Percentiles rank a stretch among this genome's conserved stretches.
Conservation (phyloP, 2,113 vertebrate genomes). For the Colius striatus region DNA sequence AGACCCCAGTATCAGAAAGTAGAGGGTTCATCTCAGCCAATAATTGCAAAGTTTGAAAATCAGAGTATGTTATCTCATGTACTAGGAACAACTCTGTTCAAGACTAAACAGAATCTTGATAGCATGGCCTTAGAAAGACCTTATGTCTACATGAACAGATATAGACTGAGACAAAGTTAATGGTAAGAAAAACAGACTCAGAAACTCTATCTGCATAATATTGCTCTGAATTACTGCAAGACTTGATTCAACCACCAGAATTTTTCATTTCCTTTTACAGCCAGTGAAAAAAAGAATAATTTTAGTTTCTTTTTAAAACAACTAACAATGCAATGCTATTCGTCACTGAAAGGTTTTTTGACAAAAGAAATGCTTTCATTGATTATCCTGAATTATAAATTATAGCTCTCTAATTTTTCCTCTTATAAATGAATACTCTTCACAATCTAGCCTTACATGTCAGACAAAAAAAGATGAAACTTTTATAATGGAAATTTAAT, state of each 20-base stretch:
- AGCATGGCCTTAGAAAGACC: not conserved
- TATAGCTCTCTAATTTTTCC: slow-evolving; percentile 68
- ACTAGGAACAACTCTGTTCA: not conserved
- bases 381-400: slow-evolving; percentile 71
- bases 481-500: slow-evolving; percentile 77
- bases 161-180: not conserved
- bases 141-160: not conserved
- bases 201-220: not conserved
- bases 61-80: not conserved
- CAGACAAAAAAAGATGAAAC: slow-evolving; percentile 58
- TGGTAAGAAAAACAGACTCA: not conserved
- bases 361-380: slow-evolving; percentile 63
- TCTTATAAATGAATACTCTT: slow-evolving; percentile 61
- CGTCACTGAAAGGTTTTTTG: slow-evolving; percentile 45
- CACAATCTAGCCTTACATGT: slow-evolving; percentile 53
- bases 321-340: slow-evolving; percentile 42
- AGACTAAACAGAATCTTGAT: not conserved
- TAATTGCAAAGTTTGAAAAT: not conserved
- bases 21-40: not conserved
- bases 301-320: slow-evolving; percentile 35
- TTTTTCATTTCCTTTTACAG: slow-evolving; percentile 19
- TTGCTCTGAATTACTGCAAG: not conserved
- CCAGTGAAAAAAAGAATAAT: slow-evolving; percentile 29
- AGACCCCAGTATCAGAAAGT: not conserved
- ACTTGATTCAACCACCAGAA: not conserved